Conservation (phyloP, 2,113 vertebrate species). For the Pontoporia blainvillei region DNA sequence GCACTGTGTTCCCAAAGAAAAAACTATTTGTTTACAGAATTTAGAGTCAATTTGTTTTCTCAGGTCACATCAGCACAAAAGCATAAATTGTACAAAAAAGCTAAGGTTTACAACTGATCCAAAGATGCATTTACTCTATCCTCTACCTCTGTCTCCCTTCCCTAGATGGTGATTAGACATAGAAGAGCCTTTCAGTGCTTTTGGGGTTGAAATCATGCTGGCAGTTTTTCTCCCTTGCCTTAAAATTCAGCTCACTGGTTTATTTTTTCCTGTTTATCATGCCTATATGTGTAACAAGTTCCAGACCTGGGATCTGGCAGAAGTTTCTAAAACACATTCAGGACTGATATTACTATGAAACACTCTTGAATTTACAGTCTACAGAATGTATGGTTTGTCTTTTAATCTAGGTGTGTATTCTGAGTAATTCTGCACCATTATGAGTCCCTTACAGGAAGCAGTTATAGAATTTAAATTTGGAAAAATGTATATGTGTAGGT, state of each 20-base stretch:
- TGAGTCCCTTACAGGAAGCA: background rate
- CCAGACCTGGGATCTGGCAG: slow-evolving; percentile 69
- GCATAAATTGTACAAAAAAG: background rate
- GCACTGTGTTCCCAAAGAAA: slow-evolving; percentile 19
- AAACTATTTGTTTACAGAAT: background rate
- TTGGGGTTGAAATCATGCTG: slow-evolving; percentile 40
- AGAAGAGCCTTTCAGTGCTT: slow-evolving; percentile 53
- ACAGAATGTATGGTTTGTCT: slow-evolving; percentile 16
- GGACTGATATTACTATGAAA: slow-evolving; percentile 48
- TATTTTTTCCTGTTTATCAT: slow-evolving; percentile 60
- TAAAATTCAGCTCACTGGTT: slow-evolving; percentile 60
- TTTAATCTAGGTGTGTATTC: slow-evolving; percentile 27
- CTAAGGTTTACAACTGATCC: slow-evolving; percentile 14
- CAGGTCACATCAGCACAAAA: slow-evolving; percentile 16
- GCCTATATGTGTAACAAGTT: slow-evolving; percentile 68
- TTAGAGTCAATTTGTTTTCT: background rate
- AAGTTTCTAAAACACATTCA: slow-evolving; percentile 70
- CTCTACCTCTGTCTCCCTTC: background rate
- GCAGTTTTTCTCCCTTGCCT: slow-evolving; percentile 65
- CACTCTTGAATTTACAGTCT: slow-evolving; percentile 40
- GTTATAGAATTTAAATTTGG: slow-evolving; percentile 7
- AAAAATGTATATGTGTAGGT: background rate
- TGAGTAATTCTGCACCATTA: background rate
- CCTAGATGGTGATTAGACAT: slow-evolving; percentile 19
- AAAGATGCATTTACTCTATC: background rate